Percentiles rank a stretch among this genome's conserved stretches.
Evolutionary conservation across 2,113 vertebrate genomes (phyloP).

Genomic region (Nyctibius bracteatus): DNA sequence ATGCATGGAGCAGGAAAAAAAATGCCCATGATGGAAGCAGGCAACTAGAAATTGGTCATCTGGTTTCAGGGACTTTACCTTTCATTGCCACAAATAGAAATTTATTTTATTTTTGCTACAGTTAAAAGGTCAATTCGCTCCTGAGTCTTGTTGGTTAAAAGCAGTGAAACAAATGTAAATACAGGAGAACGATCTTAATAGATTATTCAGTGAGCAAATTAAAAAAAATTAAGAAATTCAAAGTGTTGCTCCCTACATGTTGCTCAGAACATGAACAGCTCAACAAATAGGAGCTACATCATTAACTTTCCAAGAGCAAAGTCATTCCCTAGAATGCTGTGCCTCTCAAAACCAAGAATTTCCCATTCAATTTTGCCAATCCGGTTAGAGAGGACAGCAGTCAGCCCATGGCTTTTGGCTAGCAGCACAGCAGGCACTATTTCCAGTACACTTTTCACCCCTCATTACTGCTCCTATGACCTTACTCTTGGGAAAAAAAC

Average conservation of each 20-base stretch:
- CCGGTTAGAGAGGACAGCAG: neutral
- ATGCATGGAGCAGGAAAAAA: conserved; percentile 41
- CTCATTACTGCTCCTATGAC: neutral
- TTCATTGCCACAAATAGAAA: neutral
- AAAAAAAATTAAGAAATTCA: neutral
- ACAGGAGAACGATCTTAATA: neutral
- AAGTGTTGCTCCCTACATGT: neutral
- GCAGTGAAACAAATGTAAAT: neutral
- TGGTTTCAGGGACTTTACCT: neutral
- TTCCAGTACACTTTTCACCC: neutral
- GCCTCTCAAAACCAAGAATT: neutral
- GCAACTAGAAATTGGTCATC: neutral
- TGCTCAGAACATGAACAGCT: neutral
- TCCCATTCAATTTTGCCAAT: neutral
- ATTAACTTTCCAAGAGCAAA: conserved; percentile 32
- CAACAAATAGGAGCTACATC: neutral
- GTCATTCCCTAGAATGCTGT: neutral
- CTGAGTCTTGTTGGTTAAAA: neutral
- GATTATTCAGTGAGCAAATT: neutral
- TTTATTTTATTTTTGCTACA: neutral
- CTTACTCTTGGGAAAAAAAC: neutral
- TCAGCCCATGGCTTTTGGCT: neutral
- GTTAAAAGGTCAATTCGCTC: neutral
- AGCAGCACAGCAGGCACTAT: neutral
- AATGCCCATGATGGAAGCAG: conserved; percentile 42